phyloP scores from a whole-genome alignment of 2,888 invertebrate species.

The Thera obeliscata region DNA sequence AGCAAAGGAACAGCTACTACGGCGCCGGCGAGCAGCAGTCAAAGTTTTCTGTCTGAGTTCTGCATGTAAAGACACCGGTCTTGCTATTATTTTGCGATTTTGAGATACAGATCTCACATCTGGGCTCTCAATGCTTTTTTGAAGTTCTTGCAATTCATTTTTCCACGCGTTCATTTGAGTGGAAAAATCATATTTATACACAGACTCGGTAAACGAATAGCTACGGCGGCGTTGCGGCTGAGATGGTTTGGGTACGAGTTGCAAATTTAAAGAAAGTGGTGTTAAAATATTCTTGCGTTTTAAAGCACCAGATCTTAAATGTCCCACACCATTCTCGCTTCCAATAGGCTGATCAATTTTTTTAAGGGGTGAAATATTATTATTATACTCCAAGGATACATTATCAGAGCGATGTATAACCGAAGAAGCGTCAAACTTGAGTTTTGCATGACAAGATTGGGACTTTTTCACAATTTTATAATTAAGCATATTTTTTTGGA shows the following conservation, averaged over 20 bases:
- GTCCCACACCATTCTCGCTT: conserved; percentile 1
- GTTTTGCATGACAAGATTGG: conserved; percentile 24
- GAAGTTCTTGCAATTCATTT: conserved; percentile 20
- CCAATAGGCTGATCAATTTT: conserved; percentile 1
- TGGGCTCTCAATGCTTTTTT: conserved; percentile 19
- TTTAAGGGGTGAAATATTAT: conserved; percentile 5
- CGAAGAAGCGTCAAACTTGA: conserved; percentile 8
- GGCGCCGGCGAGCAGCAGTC: conserved; percentile 1
- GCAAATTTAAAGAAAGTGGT: conserved; percentile 23
- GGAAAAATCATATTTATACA: conserved; percentile 3
- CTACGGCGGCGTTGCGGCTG: conserved; percentile 18
- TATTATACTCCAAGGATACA: conserved; percentile 9
- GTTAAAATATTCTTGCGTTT: conserved; percentile 15
- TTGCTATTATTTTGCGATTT: conserved; percentile 9
- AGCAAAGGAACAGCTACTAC: conserved; percentile 19
- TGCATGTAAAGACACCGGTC: conserved; percentile 14
- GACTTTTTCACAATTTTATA: conserved; percentile 20
- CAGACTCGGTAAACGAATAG: conserved; percentile 17
- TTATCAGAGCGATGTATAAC: conserved; percentile 17
- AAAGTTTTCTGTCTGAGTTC: conserved; percentile 13
- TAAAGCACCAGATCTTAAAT: conserved; percentile 2
- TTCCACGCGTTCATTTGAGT: conserved; percentile 22
- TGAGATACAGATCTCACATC: conserved; percentile 6
- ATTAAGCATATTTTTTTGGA: neutral
- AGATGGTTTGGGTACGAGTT: conserved; percentile 16